phyloP scores from a whole-genome alignment of 2,113 vertebrate species.

The Brachionichthys hirsutus region DNA sequence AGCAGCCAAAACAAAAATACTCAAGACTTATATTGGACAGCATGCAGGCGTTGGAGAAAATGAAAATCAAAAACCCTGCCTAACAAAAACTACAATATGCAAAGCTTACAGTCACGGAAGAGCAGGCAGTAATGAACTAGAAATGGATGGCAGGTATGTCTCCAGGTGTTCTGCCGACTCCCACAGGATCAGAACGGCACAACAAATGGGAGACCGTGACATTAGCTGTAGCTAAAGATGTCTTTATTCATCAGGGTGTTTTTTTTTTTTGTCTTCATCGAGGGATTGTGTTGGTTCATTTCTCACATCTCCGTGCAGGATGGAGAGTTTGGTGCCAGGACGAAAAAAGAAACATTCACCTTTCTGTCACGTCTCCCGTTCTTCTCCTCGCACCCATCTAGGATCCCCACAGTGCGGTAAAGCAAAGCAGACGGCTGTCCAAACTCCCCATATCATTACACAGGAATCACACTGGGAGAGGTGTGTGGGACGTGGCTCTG shows the following conservation, averaged over 20 bases:
- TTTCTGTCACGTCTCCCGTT: constrained; percentile 18
- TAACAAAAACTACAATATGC: no score
- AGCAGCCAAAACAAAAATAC: no score
- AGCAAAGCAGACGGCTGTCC: constrained; percentile 60
- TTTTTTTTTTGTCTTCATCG: constrained; percentile 45
- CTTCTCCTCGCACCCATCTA: constrained; percentile 44
- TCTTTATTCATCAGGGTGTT: constrained; percentile 26
- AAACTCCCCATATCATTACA: constrained; percentile 69
- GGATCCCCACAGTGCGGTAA: constrained; percentile 41
- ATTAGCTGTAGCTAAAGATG: constrained; percentile 8
- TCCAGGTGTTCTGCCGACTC: no score
- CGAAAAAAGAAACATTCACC: constrained; percentile 44
- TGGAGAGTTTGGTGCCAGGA: constrained; percentile 27
- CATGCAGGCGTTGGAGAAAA: no score
- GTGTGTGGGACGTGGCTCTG: constrained; percentile 55
- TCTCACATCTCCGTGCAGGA: constrained; percentile 53
- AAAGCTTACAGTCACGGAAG: no score
- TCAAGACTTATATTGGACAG: no score
- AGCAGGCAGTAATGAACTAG: no score
- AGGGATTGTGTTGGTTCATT: constrained; percentile 56
- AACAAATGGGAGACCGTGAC: no score
- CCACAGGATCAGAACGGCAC: no score
- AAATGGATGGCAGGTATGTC: no score
- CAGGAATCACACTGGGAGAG: constrained; percentile 59
- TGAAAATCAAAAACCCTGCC: no score